Evolutionary conservation across 1,140 invertebrate species (phyloP).

Genomic region (Ips typographus): DNA sequence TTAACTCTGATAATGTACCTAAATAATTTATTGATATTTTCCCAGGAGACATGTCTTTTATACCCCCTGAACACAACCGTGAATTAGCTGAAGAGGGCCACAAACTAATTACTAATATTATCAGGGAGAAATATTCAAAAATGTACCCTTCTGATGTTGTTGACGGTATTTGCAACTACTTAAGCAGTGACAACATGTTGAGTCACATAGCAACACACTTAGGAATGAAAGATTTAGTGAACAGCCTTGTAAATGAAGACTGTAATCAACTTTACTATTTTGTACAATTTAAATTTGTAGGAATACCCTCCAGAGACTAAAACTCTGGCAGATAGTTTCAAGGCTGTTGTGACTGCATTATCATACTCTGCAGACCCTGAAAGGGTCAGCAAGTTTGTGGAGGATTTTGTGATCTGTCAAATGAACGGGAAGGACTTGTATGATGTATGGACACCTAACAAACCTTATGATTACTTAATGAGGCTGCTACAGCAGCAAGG

Average conservation of each 20-base stretch:
- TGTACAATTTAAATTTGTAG: conserved; percentile 53
- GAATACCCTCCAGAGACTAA: conserved; percentile 72
- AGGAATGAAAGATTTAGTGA: conserved; percentile 80
- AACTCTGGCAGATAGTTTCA: conserved; percentile 73
- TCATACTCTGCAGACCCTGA: conserved; percentile 61
- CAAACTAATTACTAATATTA: conserved; percentile 58
- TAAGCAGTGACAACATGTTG: conserved; percentile 67
- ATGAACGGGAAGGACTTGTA: conserved; percentile 75
- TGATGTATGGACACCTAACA: conserved; percentile 76
- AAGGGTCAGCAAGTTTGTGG: conserved; percentile 72
- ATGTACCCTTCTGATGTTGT: conserved; percentile 69
- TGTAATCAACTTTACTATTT: conserved; percentile 21
- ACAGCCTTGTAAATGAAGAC: conserved; percentile 60
- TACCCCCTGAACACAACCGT: conserved; percentile 60
- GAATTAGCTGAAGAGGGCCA: conserved; percentile 68
- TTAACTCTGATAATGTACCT: background rate
- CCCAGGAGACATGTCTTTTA: conserved; percentile 24
- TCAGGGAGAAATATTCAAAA: conserved; percentile 63
- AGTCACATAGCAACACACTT: conserved; percentile 70
- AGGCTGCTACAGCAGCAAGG: conserved; percentile 58
- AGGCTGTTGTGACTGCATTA: conserved; percentile 82
- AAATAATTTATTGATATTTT: background rate
- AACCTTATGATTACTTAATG: conserved; percentile 72
- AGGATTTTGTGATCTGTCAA: conserved; percentile 83
- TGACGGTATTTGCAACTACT: conserved; percentile 63